Base-by-base conservation (phyloP, 2,888 invertebrate genomes). In the Melipona bicolor region DNA sequence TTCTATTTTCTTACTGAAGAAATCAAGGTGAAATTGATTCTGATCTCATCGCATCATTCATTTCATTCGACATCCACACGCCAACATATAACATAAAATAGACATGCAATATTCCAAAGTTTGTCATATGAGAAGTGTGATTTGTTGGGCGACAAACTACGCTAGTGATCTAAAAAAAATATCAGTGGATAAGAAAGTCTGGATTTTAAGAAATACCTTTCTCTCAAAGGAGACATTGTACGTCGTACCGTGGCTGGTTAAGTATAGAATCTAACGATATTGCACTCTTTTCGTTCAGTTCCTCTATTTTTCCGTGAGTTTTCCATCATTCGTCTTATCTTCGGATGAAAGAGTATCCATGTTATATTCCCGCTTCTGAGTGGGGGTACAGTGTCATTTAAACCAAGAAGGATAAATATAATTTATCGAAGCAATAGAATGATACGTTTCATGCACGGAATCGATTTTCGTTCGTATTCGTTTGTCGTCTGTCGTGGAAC, bases 191-290 rank as follows among this genome's bases (percentile, higher is more conserved):
- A 59, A 52, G 73, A 71, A 76, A 70, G 64, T 36, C 5, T 62
- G 27, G 76, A 62, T 71, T 64, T 76, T 59, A 69, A 79, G 49
- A n/a, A 24, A 81, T 76, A 81, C 84, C 81, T 85, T 81, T 85
- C 85, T 77, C 62, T 69, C 2, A 24, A 52, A n/a, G 49, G n/a
- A 56, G n/a, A 64, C 72, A 68, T n/a, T 62, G 15, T 15, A 43
- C 56, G n/a, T 19, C 4, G 19, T 50, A 11, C 3, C 32, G 72
- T 36, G 13, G 49, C n/a, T 32, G 24, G 21, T 54, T 4, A 27
- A 19, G 6, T 32, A 36, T 36, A 73, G 73, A 43, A 43, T 64
- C 24, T 11, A n/a, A 70, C 54, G 19, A 52, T n/a, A 52, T 24
- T 17, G 43, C 9, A 17, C 32, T 15, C 15, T 27, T 54, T 52